Conservation (phyloP, 2,888 invertebrate species). For the Lypha dubia region DNA sequence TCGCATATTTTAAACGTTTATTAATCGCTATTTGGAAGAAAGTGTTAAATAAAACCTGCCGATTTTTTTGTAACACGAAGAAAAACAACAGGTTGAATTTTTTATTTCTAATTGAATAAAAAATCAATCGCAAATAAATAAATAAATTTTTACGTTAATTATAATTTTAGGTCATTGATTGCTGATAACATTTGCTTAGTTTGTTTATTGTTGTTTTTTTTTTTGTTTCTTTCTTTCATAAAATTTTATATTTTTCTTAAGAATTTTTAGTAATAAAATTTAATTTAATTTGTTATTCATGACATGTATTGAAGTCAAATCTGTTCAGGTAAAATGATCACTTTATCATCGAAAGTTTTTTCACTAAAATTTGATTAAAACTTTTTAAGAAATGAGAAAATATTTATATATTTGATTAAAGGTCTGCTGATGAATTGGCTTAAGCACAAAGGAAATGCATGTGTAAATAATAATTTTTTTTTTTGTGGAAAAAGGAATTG, state of each 20-base stretch:
- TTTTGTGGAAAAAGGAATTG: too few relatives aligned
- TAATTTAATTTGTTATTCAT: not conserved
- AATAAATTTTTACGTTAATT: not conserved
- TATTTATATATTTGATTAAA: too few relatives aligned
- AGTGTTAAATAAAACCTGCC: not conserved
- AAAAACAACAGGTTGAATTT: not conserved
- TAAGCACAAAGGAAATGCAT: too few relatives aligned
- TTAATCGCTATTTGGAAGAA: not conserved
- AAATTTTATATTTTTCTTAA: not conserved
- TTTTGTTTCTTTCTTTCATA: not conserved
- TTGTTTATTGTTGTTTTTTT: not conserved
- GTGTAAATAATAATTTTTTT: too few relatives aligned
- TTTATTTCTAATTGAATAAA: not conserved
- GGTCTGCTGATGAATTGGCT: too few relatives aligned
- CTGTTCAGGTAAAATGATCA: not conserved
- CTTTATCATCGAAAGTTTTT: not conserved
- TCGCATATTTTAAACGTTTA: not conserved
- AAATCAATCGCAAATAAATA: not conserved
- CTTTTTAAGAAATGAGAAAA: too few relatives aligned
- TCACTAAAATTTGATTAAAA: too few relatives aligned
- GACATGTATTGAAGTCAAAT: not conserved
- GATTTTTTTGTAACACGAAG: not conserved
- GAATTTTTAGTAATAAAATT: not conserved
- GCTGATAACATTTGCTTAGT: conserved; percentile 21
- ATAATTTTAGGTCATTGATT: conserved; percentile 26